Evolutionary conservation across 1,140 invertebrate genomes (phyloP), one percentile per base, ranked within the genome.

Genomic region (Tetragnatha versicolor): DNA sequence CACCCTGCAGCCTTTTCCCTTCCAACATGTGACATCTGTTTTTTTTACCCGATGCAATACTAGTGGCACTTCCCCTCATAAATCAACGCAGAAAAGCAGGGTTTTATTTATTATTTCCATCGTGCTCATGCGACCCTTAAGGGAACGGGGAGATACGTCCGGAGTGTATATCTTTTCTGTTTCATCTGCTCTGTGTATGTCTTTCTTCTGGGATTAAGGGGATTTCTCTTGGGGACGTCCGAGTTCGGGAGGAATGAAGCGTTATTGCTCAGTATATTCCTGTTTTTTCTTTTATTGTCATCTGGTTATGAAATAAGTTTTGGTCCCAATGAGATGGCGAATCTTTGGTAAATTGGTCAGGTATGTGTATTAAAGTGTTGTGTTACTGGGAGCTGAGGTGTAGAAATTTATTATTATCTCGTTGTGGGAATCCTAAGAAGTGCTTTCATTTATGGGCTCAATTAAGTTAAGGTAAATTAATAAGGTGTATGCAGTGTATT

Each of bases 51-150:
- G 12, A 35, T 20, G 31, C 35, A 61, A 25, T 61, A 39, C n/a
- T 61, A 37, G 31, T 61, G 58, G 39, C 58, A 17, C 31, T 25
- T 39, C 31, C 39, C 58, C 25, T 61, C 35, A 61, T 61, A 61
- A 61, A 61, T 61, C 58, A 61, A 20, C 31, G 58, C 22, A 37
- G 58, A 35, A 39, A 61, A 61, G 17, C 22, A 39, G 22, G 31
- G 39, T 61, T 61, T 61, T 61, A 61, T 61, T 61, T 61, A 61
- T 10, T 61, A 31, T 29, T 58, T 20, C 6, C 12, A 12, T n/a
- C 9, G 5, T n/a, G n/a, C n/a, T n/a, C 53, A 3, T 14, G 2
- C 27, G 27, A 29, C 53, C 53, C 53, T 17, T 58, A n/a, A 58
- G n/a, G 53, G 53, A n/a, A 58, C 33, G 35, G 58, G 39, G 20